phyloP scores from a whole-genome alignment of 2,888 invertebrate genomes.

The Sthenelais limicola region DNA sequence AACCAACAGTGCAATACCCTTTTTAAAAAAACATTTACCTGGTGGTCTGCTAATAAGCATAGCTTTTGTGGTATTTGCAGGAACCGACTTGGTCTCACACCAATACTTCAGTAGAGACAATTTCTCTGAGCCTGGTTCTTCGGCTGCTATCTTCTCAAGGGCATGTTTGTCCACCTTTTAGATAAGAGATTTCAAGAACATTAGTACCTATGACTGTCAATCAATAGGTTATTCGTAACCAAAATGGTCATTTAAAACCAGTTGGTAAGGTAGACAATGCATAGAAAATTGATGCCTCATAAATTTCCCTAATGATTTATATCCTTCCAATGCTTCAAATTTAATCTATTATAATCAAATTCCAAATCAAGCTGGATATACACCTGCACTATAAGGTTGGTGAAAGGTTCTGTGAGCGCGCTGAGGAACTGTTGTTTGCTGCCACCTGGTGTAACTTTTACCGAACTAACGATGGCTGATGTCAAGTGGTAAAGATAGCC shows the following conservation, averaged over 20 bases:
- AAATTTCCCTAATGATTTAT: no score
- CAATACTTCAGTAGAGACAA: slow-evolving; percentile 58
- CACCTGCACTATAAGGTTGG: slow-evolving; percentile 69
- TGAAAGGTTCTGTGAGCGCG: slow-evolving; percentile 73
- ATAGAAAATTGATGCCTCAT: no score
- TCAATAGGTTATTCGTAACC: no score
- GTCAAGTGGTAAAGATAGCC: slow-evolving; percentile 63
- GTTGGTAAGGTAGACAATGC: no score
- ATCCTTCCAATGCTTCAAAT: no score
- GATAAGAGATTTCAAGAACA: no score
- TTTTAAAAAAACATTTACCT: no score
- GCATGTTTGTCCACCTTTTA: slow-evolving; percentile 73
- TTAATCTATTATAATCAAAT: no score
- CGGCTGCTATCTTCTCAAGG: slow-evolving; percentile 70
- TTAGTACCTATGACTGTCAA: no score
- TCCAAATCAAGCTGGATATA: background rate
- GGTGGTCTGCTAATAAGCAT: no score
- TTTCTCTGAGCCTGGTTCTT: slow-evolving; percentile 62
- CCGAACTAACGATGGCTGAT: slow-evolving; percentile 56
- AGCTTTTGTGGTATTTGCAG: background rate
- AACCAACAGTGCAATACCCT: no score
- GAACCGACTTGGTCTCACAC: slow-evolving; percentile 11
- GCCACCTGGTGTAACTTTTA: background rate
- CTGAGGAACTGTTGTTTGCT: slow-evolving; percentile 67
- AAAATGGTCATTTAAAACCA: no score